A percentile compares a stretch with the other conserved stretches of the same genome.
These are phyloP conservation scores for Diplolepis rosae DNA, from an alignment of 2,888 invertebrate species.

Conservation along the genomic window DNA sequence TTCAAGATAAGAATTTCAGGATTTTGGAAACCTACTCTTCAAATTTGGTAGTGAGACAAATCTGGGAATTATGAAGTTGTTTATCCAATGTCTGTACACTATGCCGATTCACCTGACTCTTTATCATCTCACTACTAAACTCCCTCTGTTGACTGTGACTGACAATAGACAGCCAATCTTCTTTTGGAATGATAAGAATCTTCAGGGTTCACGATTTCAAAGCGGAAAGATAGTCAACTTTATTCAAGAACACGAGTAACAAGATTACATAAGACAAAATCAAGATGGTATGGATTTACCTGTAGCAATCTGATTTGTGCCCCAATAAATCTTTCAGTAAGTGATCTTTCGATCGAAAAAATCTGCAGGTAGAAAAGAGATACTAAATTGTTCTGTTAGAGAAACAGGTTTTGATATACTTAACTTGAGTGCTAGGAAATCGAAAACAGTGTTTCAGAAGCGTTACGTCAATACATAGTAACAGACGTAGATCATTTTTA, in stretches of 20 bases:
- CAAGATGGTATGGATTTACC: neutral
- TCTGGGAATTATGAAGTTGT: constrained; percentile 45
- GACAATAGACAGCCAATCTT: constrained; percentile 63
- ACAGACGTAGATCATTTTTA: no score
- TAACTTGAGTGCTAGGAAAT: no score
- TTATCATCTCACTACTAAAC: constrained; percentile 66
- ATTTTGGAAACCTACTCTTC: constrained; percentile 58
- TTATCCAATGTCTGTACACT: constrained; percentile 18
- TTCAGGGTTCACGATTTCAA: constrained; percentile 13
- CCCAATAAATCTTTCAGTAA: neutral
- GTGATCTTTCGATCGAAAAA: neutral
- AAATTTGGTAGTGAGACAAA: constrained; percentile 54
- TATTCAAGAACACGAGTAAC: constrained; percentile 25
- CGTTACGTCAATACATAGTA: no score
- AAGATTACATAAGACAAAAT: constrained; percentile 18
- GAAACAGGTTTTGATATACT: neutral
- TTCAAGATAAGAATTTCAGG: neutral
- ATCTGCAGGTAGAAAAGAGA: neutral
- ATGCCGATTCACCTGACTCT: constrained; percentile 57
- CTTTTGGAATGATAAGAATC: constrained; percentile 40
- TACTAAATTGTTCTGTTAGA: neutral
- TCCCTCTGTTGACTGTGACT: constrained; percentile 49
- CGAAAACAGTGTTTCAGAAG: no score
- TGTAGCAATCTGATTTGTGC: neutral
- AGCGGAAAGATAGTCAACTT: no score